Percentiles rank a stretch among this genome's conserved stretches.
phyloP scores from a whole-genome alignment of 2,797 vertebrate genomes.

The Phoeniculus purpureus region DNA sequence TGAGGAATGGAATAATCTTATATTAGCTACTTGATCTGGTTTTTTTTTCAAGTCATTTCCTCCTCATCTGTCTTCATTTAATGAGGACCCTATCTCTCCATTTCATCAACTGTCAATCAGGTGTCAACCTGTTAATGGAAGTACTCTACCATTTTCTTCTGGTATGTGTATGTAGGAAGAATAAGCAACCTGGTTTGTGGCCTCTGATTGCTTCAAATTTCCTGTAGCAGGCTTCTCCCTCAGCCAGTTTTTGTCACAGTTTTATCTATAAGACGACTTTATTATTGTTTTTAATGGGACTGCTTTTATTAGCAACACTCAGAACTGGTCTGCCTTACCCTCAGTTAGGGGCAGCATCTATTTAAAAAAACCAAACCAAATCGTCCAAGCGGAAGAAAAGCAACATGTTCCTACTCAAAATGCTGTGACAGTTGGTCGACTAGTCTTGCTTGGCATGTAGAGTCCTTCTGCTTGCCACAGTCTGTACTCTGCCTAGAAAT shows the following conservation, averaged over 20 bases:
- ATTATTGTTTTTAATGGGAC: background rate
- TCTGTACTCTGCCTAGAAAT: constrained; percentile 28
- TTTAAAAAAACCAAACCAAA: background rate
- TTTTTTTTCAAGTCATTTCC: background rate
- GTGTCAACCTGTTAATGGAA: background rate
- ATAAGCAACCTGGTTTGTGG: background rate
- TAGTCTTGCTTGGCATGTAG: constrained; percentile 26
- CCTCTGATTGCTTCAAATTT: background rate
- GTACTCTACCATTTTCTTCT: background rate
- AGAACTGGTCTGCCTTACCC: background rate
- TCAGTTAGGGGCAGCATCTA: background rate
- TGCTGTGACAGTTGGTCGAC: constrained; percentile 20
- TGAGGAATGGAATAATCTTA: background rate
- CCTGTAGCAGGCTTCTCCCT: background rate
- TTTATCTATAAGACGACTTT: background rate
- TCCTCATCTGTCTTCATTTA: background rate
- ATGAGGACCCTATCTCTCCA: background rate
- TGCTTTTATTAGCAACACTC: background rate
- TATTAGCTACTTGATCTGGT: background rate
- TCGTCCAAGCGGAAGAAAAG: background rate
- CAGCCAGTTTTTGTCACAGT: background rate
- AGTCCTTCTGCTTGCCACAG: background rate
- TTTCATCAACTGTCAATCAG: background rate
- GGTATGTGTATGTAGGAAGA: background rate
- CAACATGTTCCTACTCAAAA: background rate